Percentiles rank a stretch among this genome's conserved stretches.
Conservation (phyloP, 2,113 vertebrate species). For the Accipiter virgatus region DNA sequence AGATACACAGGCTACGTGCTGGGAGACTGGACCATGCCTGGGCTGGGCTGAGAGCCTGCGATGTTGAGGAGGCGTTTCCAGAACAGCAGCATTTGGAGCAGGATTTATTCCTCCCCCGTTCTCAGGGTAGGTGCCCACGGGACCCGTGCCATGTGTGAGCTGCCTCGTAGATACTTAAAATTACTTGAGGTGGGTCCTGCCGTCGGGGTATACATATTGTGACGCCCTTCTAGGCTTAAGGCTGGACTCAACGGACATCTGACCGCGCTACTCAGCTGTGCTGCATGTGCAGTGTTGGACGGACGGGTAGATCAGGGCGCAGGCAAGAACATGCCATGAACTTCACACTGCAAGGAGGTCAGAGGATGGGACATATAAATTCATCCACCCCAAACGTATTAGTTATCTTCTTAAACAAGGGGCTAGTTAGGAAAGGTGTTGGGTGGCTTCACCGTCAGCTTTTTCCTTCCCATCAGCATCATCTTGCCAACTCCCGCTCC, state of each 20-base stretch:
- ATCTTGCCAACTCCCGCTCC: background rate
- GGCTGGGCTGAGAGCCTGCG: background rate
- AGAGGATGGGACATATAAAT: background rate
- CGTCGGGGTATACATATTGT: rapidly evolving
- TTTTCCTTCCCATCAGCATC: background rate
- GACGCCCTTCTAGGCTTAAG: background rate
- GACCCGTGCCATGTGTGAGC: rapidly evolving
- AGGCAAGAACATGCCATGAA: background rate
- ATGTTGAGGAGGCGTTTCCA: background rate
- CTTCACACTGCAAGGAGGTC: background rate
- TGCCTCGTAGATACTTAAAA: background rate
- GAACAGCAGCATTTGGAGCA: background rate
- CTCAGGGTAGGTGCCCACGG: background rate
- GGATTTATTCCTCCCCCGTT: background rate
- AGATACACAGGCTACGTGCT: rapidly evolving
- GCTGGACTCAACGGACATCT: background rate
- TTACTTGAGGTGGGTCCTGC: background rate
- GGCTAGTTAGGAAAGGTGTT: background rate
- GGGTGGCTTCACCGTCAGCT: background rate
- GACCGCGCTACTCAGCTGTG: background rate
- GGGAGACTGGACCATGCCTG: rapidly evolving
- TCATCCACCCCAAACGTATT: background rate
- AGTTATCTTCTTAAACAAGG: background rate
- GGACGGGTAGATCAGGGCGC: background rate
- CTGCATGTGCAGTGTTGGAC: background rate